phyloP scores from a whole-genome alignment of 2,888 invertebrate species.

The Drosophila buzzatii region DNA sequence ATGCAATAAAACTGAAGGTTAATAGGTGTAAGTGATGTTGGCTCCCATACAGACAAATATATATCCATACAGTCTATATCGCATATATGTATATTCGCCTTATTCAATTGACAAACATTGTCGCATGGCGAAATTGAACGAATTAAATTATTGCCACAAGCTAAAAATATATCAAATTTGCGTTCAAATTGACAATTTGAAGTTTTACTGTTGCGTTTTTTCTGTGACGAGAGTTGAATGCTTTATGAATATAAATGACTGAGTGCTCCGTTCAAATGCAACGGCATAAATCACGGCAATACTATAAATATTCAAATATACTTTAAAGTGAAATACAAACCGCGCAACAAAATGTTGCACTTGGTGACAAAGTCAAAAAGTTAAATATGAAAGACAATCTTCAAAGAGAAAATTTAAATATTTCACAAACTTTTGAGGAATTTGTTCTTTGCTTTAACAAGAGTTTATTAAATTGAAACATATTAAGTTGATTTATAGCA shows the following conservation, averaged over 20 bases:
- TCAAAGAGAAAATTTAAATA: not conserved
- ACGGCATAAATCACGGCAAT: constrained; percentile 37
- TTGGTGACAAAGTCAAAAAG: not conserved
- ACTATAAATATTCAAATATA: constrained; percentile 48
- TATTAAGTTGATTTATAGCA: not conserved
- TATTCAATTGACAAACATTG: constrained; percentile 28
- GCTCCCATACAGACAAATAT: not conserved
- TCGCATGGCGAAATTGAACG: constrained; percentile 36
- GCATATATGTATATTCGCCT: not conserved
- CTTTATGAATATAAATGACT: constrained; percentile 34
- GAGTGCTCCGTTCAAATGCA: constrained; percentile 22
- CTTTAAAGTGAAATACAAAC: constrained; percentile 2
- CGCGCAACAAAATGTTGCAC: constrained; percentile 6
- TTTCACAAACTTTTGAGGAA: not conserved
- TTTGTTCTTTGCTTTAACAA: too few relatives aligned
- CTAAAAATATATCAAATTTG: constrained; percentile 23
- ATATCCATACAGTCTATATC: not conserved
- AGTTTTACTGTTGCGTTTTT: constrained; percentile 16
- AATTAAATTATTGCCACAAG: constrained; percentile 16
- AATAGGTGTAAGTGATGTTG: constrained; percentile 41
- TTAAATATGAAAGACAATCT: not conserved
- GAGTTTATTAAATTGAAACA: too few relatives aligned
- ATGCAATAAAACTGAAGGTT: constrained; percentile 52
- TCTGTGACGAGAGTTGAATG: constrained; percentile 11
- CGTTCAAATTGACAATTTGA: constrained; percentile 43